Conservation (phyloP, 1,140 invertebrate genomes). For the Tachypleus tridentatus region DNA sequence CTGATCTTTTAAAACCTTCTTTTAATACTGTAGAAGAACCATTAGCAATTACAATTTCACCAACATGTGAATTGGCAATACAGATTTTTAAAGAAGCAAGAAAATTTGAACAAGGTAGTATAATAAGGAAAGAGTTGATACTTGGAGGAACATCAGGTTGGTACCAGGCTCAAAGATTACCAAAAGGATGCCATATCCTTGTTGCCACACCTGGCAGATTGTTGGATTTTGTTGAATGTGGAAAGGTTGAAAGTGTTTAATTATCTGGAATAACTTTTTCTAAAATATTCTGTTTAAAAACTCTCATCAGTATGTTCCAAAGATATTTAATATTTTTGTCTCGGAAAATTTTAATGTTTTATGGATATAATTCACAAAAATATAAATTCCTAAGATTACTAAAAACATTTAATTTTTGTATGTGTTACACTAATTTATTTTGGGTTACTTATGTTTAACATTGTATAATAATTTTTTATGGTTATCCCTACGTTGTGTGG, state of each 20-base stretch:
- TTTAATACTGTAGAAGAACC: slow-evolving; percentile 40
- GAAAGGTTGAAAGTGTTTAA: slow-evolving; percentile 46
- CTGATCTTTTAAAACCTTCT: slow-evolving; percentile 26
- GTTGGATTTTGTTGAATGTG: slow-evolving; percentile 64
- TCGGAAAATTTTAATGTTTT: no score
- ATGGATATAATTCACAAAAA: no score
- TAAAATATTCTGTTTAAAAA: no score
- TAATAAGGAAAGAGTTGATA: slow-evolving; percentile 53
- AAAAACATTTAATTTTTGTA: no score
- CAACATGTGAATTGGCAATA: slow-evolving; percentile 77
- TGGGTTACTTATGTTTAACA: no score
- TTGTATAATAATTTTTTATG: no score
- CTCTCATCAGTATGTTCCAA: no score
- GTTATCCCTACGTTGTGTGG: no score
- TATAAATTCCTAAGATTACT: no score
- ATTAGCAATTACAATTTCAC: slow-evolving; percentile 65
- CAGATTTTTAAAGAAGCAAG: slow-evolving; percentile 77
- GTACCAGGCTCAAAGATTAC: slow-evolving; percentile 52
- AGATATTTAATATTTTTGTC: no score
- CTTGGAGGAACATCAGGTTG: slow-evolving; percentile 74
- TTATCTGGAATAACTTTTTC: no score
- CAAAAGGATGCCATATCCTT: slow-evolving; percentile 71
- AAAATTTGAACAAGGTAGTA: slow-evolving; percentile 66
- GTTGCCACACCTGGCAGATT: slow-evolving; percentile 89
- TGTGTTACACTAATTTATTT: no score